phyloP scores from a whole-genome alignment of 1,140 invertebrate genomes.

The Phymastichus coffea region DNA sequence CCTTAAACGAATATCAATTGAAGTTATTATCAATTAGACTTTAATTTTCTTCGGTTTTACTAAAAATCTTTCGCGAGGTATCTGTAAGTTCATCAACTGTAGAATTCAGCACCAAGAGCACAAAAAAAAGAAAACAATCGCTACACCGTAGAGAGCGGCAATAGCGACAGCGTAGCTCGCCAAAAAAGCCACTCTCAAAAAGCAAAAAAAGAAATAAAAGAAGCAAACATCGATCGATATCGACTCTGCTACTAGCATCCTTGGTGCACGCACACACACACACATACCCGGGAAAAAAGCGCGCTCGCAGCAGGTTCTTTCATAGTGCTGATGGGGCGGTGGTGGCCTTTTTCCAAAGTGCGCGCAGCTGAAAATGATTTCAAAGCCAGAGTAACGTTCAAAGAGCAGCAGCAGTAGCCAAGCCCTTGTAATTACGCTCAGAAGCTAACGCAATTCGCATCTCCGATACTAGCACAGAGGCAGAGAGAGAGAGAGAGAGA shows the following conservation, averaged over 20 bases:
- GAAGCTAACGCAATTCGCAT: constrained; percentile 20
- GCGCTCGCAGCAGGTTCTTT: neutral
- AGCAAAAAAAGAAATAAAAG: too few relatives aligned
- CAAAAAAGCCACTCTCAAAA: too few relatives aligned
- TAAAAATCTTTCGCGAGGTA: too few relatives aligned
- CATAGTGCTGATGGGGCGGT: neutral
- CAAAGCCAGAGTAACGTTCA: constrained; percentile 4
- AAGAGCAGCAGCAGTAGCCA: neutral
- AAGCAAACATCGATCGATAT: constrained; percentile 10
- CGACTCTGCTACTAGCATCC: neutral
- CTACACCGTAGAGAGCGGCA: too few relatives aligned
- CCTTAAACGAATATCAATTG: too few relatives aligned
- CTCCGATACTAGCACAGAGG: neutral
- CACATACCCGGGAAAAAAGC: neutral
- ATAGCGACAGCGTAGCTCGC: too few relatives aligned
- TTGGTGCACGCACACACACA: neutral
- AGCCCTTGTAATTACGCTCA: constrained; percentile 11
- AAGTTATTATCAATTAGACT: too few relatives aligned
- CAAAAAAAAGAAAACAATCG: too few relatives aligned
- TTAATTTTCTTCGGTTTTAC: too few relatives aligned
- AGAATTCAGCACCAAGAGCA: too few relatives aligned
- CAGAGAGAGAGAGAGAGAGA: neutral
- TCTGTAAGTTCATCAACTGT: too few relatives aligned
- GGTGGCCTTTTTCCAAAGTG: constrained; percentile 3
- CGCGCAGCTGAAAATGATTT: constrained; percentile 14